Conservation (phyloP, 2,888 invertebrate species). For the Ochropleura leucogaster region DNA sequence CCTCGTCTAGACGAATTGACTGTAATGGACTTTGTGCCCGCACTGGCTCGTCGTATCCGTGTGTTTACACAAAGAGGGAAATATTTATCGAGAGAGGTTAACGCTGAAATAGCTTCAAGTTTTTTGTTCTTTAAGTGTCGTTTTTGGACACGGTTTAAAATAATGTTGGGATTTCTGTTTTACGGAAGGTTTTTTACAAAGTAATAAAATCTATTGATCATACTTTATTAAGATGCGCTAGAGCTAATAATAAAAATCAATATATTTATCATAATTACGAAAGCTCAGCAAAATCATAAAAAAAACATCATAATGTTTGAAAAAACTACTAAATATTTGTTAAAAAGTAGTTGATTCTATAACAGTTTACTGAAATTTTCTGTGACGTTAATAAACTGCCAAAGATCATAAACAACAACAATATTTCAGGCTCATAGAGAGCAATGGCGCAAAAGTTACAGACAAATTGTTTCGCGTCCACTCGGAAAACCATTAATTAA, state of each 20-base stretch:
- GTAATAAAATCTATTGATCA: no score
- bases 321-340: not conserved
- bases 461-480: conserved; percentile 52
- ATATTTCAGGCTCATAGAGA: conserved; percentile 51
- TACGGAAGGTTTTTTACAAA: not conserved
- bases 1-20: conserved; percentile 86
- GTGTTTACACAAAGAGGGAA: conserved; percentile 73
- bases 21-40: conserved; percentile 87
- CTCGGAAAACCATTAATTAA: conserved; percentile 57
- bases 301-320: not conserved
- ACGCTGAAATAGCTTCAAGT: conserved; percentile 63
- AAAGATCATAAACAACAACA: conserved; percentile 55
- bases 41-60: conserved; percentile 69
- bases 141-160: conserved; percentile 25
- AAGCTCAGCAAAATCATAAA: not conserved
- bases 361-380: conserved; percentile 23
- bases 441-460: conserved; percentile 37
- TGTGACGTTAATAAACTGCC: conserved; percentile 20
- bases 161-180: not conserved
- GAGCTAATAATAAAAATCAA: not conserved
- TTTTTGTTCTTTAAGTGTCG: conserved; percentile 51
- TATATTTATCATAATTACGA: not conserved
- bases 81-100: conserved; percentile 72
- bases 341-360: not conserved
- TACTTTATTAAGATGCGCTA: no score